Conservation (phyloP, 1,140 invertebrate species). For the Apocrypta bakeri region DNA sequence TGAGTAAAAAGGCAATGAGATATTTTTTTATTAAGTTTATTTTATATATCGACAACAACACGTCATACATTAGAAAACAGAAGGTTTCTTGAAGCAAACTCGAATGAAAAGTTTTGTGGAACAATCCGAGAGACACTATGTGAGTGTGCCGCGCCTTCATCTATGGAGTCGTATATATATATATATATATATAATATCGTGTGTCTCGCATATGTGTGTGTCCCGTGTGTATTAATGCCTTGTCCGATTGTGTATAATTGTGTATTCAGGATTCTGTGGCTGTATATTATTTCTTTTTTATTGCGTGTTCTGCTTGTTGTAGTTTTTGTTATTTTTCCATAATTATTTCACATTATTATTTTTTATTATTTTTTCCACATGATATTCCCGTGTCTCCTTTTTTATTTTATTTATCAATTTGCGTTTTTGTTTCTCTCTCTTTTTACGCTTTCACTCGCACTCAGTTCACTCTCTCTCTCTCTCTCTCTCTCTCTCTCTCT, state of each 20-base stretch:
- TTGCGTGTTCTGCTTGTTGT: slow-evolving; percentile 54
- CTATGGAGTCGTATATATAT: slow-evolving; percentile 75
- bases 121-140: slow-evolving; percentile 76
- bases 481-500: slow-evolving; percentile 51
- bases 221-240: slow-evolving; percentile 56
- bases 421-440: slow-evolving; percentile 53
- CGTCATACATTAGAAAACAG: slow-evolving; percentile 77
- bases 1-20: slow-evolving; percentile 1
- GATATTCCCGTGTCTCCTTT: slow-evolving; percentile 68
- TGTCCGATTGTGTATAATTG: slow-evolving; percentile 57
- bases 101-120: slow-evolving; percentile 76
- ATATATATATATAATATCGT: slow-evolving; percentile 75
- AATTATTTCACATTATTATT: slow-evolving; percentile 52
- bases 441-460: slow-evolving; percentile 45
- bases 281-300: slow-evolving; percentile 58
- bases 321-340: slow-evolving; percentile 52
- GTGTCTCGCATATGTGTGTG: slow-evolving; percentile 67
- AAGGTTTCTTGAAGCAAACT: slow-evolving; percentile 76
- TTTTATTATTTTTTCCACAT: slow-evolving; percentile 55
- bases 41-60: slow-evolving; percentile 77
- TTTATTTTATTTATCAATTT: slow-evolving; percentile 53
- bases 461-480: slow-evolving; percentile 47
- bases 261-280: slow-evolving; percentile 54
- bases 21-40: slow-evolving; percentile 76
- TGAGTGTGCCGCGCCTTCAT: slow-evolving; percentile 76